These are phyloP conservation scores for Conomelus anceps DNA, from an alignment of 2,888 invertebrate species.

Conservation along the genomic window DNA sequence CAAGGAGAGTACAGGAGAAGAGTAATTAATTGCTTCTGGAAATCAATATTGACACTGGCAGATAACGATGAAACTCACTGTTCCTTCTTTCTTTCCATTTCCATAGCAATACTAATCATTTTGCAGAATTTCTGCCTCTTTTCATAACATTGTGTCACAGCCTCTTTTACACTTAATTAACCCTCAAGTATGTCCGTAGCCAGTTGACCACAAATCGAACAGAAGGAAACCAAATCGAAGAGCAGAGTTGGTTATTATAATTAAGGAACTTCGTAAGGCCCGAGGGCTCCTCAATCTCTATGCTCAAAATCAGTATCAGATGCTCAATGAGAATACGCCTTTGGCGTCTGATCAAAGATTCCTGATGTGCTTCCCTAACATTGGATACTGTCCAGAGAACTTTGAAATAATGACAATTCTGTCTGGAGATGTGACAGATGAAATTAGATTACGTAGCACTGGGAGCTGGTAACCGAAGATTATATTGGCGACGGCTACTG, in stretches of 20 bases:
- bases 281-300: background rate
- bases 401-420: background rate
- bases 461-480: background rate
- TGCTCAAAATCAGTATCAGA: background rate
- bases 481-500: background rate
- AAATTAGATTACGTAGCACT: background rate
- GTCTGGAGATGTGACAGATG: background rate
- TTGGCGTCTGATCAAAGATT: background rate
- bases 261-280: background rate
- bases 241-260: background rate
- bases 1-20: too few species aligned
- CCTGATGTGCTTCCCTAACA: background rate
- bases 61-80: too few species aligned
- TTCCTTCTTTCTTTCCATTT: too few species aligned
- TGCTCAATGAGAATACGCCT: background rate
- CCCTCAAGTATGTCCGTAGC: background rate
- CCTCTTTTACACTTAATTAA: background rate
- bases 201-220: background rate
- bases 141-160: too few species aligned
- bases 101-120: too few species aligned
- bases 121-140: too few species aligned
- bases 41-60: too few species aligned
- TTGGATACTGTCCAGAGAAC: background rate
- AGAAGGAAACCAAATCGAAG: background rate
- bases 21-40: too few species aligned